These are phyloP conservation scores for Pheosia gnoma DNA, from an alignment of 2,888 invertebrate genomes.

Conservation along the genomic window DNA sequence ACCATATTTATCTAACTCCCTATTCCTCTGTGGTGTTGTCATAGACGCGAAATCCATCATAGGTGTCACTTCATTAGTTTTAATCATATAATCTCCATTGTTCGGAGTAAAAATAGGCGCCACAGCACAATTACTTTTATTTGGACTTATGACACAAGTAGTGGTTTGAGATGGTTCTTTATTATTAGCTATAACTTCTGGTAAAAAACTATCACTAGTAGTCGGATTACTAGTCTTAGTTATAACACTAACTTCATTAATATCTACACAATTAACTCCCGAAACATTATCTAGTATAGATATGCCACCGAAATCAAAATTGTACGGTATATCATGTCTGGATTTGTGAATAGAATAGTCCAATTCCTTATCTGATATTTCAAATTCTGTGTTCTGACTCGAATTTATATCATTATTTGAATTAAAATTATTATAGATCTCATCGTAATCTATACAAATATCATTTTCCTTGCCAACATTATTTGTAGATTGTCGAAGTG, in stretches of 20 bases:
- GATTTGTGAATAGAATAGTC: slow-evolving; percentile 84
- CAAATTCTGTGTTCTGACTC: slow-evolving; percentile 60
- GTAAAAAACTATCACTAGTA: slow-evolving; percentile 21
- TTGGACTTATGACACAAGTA: not conserved
- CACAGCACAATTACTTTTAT: slow-evolving; percentile 19
- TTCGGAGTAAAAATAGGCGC: slow-evolving; percentile 60
- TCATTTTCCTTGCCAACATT: slow-evolving; percentile 57
- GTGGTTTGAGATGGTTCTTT: not conserved
- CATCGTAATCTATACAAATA: slow-evolving; percentile 73
- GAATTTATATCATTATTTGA: slow-evolving; percentile 30
- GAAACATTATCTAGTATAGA: slow-evolving; percentile 50
- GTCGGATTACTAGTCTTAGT: slow-evolving; percentile 11
- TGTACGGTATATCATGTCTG: slow-evolving; percentile 40
- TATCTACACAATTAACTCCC: slow-evolving; percentile 9
- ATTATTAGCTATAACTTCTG: slow-evolving; percentile 27
- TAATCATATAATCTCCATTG: slow-evolving; percentile 75
- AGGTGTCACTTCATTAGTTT: slow-evolving; percentile 83
- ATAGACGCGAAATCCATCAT: slow-evolving; percentile 84
- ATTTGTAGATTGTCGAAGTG: slow-evolving; percentile 14
- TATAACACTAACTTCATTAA: slow-evolving; percentile 16
- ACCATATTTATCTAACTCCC: slow-evolving; percentile 86
- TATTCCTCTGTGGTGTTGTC: slow-evolving; percentile 82
- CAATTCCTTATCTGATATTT: slow-evolving; percentile 85
- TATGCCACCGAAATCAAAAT: slow-evolving; percentile 54
- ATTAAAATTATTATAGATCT: slow-evolving; percentile 41